Conservation (phyloP, 1,140 invertebrate genomes). For the Drosophila tristis region DNA sequence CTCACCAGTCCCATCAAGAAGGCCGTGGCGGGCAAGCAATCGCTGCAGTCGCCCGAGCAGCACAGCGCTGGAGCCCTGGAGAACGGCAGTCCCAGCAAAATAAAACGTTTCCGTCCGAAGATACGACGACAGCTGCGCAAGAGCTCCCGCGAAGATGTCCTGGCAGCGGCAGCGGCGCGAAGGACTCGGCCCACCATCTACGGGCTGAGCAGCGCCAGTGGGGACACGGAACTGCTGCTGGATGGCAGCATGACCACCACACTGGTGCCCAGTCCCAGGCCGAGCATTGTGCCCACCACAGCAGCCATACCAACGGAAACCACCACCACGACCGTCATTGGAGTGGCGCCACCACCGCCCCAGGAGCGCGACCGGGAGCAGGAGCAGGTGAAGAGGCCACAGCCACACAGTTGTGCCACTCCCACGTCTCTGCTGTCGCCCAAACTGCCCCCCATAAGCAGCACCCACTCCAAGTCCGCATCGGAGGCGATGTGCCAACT, state of each 20-base stretch:
- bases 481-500: constrained; percentile 85
- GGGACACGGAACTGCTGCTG: constrained; percentile 67
- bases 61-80: constrained; percentile 30
- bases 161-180: constrained; percentile 54
- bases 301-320: constrained; percentile 6
- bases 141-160: constrained; percentile 72
- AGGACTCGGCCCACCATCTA: constrained; percentile 52
- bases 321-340: constrained; percentile 22
- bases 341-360: constrained; percentile 23
- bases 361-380: constrained; percentile 5
- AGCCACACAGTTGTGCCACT: constrained; percentile 59
- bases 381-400: constrained; percentile 31
- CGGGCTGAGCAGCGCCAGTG: constrained; percentile 65
- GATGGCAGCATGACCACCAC: constrained; percentile 67
- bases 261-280: constrained; percentile 4
- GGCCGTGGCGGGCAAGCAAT: constrained; percentile 11
- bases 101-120: constrained; percentile 83
- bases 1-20: constrained; percentile 82
- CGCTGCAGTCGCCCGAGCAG: constrained; percentile 67
- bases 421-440: constrained; percentile 64
- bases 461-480: constrained; percentile 72
- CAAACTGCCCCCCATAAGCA: constrained; percentile 31
- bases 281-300: constrained; percentile 18
- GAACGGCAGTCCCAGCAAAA: constrained; percentile 76
- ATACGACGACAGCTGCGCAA: constrained; percentile 77